Percentiles rank a stretch among this genome's conserved stretches.
These are phyloP conservation scores for Tipula confusa DNA, from an alignment of 2,888 invertebrate genomes.

Conservation along the genomic window DNA sequence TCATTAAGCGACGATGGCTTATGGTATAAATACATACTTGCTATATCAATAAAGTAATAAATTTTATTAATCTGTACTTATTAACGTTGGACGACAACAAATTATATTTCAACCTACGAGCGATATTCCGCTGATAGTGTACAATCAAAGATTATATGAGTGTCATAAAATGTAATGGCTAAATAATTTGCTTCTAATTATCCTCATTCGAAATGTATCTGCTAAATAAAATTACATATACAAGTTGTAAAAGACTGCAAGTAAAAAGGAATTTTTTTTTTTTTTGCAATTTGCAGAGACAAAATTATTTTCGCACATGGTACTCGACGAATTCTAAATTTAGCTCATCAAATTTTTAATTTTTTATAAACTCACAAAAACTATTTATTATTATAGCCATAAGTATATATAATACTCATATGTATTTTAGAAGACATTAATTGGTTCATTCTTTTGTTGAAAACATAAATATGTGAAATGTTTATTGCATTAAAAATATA, in stretches of 20 bases:
- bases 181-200: conserved; percentile 12
- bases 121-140: background rate
- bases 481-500: background rate
- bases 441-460: background rate
- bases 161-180: background rate
- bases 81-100: background rate
- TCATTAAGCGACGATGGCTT: background rate
- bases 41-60: background rate
- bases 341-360: background rate
- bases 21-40: background rate
- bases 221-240: background rate
- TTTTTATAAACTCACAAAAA: background rate
- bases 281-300: background rate
- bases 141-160: background rate
- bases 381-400: conserved; percentile 12
- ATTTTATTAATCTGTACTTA: background rate
- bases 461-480: background rate
- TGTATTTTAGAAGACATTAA: conserved; percentile 25
- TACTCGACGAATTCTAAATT: background rate
- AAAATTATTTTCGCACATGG: background rate
- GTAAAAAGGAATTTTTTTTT: background rate
- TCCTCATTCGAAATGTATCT: background rate
- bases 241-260: too few species aligned
- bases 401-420: background rate
- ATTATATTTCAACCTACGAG: background rate